phyloP scores from a whole-genome alignment of 2,888 invertebrate species.

The Calameuta pallipes region DNA sequence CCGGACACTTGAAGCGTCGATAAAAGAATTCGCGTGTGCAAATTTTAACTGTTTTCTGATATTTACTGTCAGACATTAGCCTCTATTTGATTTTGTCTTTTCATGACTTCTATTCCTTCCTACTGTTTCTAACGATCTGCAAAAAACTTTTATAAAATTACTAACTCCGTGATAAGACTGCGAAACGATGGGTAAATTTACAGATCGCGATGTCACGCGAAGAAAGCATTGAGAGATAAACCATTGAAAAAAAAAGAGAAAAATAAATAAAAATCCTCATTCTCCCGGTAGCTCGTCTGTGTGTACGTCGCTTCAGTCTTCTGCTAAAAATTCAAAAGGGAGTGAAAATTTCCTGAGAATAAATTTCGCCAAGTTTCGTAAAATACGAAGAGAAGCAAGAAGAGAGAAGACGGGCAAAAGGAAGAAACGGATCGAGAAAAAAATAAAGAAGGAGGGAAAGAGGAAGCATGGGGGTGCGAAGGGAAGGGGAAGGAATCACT shows the following conservation, averaged over 20 bases:
- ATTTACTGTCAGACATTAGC: neutral
- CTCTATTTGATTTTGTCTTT: neutral
- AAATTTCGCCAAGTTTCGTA: slow-evolving; percentile 53
- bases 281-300: neutral
- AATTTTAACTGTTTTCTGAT: neutral
- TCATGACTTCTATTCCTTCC: slow-evolving; percentile 5
- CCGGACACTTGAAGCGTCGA: neutral
- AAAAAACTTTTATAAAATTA: neutral
- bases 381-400: slow-evolving; percentile 27
- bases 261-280: neutral
- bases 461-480: slow-evolving; percentile 49
- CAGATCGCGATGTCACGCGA: slow-evolving; percentile 6
- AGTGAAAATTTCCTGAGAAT: slow-evolving; percentile 51
- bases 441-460: slow-evolving; percentile 18
- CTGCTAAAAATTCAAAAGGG: slow-evolving; percentile 55
- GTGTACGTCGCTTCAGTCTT: slow-evolving; percentile 29
- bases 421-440: slow-evolving; percentile 26
- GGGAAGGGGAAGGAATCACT: slow-evolving; percentile 22
- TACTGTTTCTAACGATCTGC: slow-evolving; percentile 22
- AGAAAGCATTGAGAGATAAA: neutral
- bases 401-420: slow-evolving; percentile 48
- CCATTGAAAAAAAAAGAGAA: neutral
- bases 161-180: neutral
- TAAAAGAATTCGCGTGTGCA: neutral
- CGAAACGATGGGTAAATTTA: neutral